These are phyloP conservation scores for Tenthredo livida DNA, from an alignment of 2,888 invertebrate genomes.

Conservation along the genomic window DNA sequence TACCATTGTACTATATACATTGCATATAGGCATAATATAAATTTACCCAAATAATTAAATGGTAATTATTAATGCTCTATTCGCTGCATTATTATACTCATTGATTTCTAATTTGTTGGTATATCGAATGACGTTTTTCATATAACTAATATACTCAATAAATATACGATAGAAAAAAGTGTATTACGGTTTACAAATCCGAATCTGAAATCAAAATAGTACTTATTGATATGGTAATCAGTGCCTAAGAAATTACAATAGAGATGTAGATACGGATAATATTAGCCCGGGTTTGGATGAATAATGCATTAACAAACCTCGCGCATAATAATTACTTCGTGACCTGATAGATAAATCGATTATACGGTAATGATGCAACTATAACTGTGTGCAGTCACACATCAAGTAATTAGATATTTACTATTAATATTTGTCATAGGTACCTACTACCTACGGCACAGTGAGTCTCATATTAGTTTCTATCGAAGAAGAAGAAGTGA, in stretches of 20 bases:
- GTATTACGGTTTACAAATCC: neutral
- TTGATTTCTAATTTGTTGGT: neutral
- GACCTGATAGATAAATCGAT: conserved; percentile 72
- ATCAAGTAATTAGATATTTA: neutral
- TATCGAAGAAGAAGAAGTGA: no score
- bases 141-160: neutral
- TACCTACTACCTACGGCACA: neutral
- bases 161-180: neutral
- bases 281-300: conserved; percentile 69
- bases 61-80: neutral
- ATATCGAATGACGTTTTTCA: neutral
- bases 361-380: neutral
- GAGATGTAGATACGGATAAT: conserved; percentile 71
- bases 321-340: conserved; percentile 73
- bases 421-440: neutral
- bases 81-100: neutral
- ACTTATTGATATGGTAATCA: conserved; percentile 76
- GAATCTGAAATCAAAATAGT: conserved; percentile 6
- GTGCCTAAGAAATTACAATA: conserved; percentile 76
- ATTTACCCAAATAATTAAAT: neutral
- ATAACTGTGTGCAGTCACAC: neutral
- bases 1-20: neutral
- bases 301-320: conserved; percentile 74
- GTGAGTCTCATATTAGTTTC: neutral
- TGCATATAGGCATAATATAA: neutral